Evolutionary conservation across 2,797 vertebrate species (phyloP).

Genomic region (Heteromormyrus szaboi): DNA sequence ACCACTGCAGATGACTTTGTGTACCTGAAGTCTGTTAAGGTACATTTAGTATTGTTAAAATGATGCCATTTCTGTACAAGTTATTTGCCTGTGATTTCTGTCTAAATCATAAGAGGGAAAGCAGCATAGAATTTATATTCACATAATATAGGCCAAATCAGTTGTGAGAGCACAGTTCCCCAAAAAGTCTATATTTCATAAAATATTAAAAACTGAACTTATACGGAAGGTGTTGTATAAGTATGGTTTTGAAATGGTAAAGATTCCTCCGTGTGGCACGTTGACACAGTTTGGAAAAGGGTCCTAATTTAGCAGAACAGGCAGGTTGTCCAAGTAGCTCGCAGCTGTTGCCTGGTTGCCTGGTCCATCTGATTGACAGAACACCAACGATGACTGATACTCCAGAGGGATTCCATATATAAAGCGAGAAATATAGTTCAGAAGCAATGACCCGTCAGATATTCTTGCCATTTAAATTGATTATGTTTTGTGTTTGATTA

Average conservation of each 20-base stretch:
- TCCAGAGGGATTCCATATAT: conserved; percentile 1
- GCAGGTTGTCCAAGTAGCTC: neutral
- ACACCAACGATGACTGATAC: neutral
- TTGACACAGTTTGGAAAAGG: neutral
- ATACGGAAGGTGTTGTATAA: neutral
- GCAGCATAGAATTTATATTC: neutral
- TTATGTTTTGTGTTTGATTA: conserved; percentile 13
- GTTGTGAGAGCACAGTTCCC: neutral
- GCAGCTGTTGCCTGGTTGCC: neutral
- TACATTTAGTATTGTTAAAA: neutral
- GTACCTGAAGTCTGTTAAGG: neutral
- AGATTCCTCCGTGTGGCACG: neutral
- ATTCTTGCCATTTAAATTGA: conserved; percentile 13
- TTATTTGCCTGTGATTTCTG: neutral
- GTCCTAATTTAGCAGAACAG: neutral
- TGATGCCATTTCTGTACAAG: neutral
- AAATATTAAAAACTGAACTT: neutral
- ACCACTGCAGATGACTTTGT: conserved; percentile 3
- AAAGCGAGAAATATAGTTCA: neutral
- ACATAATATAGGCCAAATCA: neutral
- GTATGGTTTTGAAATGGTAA: neutral
- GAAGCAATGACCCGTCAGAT: neutral
- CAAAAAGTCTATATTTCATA: neutral
- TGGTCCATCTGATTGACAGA: neutral
- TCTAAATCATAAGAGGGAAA: neutral